Percentiles rank a stretch among this genome's conserved stretches.
Conservation (phyloP, 2,113 vertebrate species). For the Tupaia chinensis region DNA sequence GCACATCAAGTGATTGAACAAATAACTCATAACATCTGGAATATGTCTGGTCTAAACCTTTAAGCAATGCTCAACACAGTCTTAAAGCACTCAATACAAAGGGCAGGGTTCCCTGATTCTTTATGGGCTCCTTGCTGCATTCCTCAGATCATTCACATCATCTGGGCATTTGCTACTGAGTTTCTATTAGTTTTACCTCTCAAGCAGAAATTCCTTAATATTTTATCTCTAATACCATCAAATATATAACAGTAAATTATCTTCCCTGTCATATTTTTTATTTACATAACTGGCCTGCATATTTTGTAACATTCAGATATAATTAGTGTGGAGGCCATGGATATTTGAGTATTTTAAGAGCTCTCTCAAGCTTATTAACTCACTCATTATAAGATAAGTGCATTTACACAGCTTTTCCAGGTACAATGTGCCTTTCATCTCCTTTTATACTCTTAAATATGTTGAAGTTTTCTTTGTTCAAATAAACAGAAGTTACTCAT, state of each 20-base stretch:
- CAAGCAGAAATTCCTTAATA: not conserved
- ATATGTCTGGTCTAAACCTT: not conserved
- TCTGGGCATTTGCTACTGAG: not conserved
- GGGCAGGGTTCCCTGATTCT: not conserved
- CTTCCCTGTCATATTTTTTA: not conserved
- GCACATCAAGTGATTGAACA: not conserved
- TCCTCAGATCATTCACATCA: not conserved
- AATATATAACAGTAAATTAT: not conserved
- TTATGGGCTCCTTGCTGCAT: not conserved
- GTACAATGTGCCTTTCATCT: not conserved
- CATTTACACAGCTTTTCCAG: not conserved
- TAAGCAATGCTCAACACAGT: not conserved
- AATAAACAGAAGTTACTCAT: not conserved
- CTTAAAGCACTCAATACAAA: not conserved
- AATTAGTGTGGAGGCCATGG: not conserved
- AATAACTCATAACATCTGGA: not conserved
- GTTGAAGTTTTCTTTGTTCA: conserved; percentile 28
- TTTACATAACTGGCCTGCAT: not conserved
- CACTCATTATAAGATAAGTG: not conserved
- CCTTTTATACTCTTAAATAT: not conserved
- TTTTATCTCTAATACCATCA: conserved; percentile 5
- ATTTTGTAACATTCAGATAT: conserved; percentile 14
- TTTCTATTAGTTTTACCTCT: not conserved
- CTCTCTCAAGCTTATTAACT: conserved; percentile 33
- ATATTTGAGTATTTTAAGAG: conserved; percentile 20